These are phyloP conservation scores for Rhipidura dahli DNA, from an alignment of 2,113 vertebrate species.

Conservation along the genomic window DNA sequence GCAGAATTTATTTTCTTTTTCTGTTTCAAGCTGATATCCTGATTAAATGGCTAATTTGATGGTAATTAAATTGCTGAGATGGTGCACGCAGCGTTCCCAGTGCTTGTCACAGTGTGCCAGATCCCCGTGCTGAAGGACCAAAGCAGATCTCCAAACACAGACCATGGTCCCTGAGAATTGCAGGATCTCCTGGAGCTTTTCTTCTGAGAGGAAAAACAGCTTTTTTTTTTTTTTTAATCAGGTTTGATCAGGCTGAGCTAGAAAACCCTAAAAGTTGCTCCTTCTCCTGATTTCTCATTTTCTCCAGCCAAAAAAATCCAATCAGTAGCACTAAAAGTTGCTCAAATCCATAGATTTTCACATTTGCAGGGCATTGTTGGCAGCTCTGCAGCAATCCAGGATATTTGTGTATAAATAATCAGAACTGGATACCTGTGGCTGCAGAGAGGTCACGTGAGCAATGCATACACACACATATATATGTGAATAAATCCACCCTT, in stretches of 20 bases:
- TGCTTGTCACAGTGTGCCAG: neutral
- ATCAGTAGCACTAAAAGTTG: neutral
- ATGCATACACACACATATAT: too few relatives aligned
- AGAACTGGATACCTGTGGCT: neutral
- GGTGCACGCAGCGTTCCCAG: neutral
- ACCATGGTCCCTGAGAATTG: neutral
- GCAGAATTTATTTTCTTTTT: neutral
- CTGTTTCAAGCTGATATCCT: conserved; percentile 12
- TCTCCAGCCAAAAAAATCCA: neutral
- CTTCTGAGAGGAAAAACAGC: neutral
- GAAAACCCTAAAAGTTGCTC: neutral
- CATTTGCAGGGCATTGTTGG: neutral
- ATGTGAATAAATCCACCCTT: neutral
- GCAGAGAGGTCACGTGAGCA: neutral
- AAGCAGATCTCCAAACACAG: neutral
- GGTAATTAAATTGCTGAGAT: conserved; percentile 4
- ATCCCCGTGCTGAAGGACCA: neutral
- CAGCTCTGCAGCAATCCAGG: neutral
- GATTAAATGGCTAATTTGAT: conserved; percentile 27
- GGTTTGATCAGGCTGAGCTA: neutral
- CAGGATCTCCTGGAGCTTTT: neutral
- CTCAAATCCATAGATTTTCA: neutral
- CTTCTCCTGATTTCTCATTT: neutral
- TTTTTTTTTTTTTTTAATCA: neutral
- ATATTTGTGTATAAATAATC: neutral